Evolutionary conservation across 2,113 vertebrate species (phyloP).

Genomic region (Limanda limanda): DNA sequence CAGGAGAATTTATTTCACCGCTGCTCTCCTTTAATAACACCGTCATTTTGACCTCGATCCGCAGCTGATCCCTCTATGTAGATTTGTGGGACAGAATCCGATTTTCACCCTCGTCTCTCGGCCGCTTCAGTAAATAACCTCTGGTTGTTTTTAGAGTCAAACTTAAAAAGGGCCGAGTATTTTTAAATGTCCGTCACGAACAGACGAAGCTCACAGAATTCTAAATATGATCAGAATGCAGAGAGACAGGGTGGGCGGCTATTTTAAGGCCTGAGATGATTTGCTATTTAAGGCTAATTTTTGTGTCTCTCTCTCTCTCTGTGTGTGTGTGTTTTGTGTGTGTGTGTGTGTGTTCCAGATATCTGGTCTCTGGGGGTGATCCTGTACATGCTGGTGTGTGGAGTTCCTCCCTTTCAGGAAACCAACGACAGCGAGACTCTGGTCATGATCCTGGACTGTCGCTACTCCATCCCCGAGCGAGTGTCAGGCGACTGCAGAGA

Average conservation of each 20-base stretch:
- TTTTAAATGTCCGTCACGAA: background rate
- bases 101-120: background rate
- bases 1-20: background rate
- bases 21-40: background rate
- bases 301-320: constrained; percentile 25
- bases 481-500: constrained; percentile 85
- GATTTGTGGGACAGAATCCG: background rate
- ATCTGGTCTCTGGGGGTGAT: constrained; percentile 93
- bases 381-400: constrained; percentile 91
- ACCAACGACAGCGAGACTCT: constrained; percentile 93
- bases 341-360: constrained; percentile 78
- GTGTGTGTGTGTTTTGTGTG: constrained; percentile 38
- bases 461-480: constrained; percentile 84
- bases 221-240: constrained; percentile 7
- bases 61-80: background rate
- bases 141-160: background rate
- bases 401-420: constrained; percentile 90
- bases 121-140: background rate
- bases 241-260: background rate
- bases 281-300: constrained; percentile 28
- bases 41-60: background rate
- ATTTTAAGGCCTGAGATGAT: constrained; percentile 30
- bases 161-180: background rate
- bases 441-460: constrained; percentile 93
- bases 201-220: background rate